Evolutionary conservation across 2,888 invertebrate species (phyloP), one percentile per base, ranked within the genome.

Genomic region (Volucella bombylans): DNA sequence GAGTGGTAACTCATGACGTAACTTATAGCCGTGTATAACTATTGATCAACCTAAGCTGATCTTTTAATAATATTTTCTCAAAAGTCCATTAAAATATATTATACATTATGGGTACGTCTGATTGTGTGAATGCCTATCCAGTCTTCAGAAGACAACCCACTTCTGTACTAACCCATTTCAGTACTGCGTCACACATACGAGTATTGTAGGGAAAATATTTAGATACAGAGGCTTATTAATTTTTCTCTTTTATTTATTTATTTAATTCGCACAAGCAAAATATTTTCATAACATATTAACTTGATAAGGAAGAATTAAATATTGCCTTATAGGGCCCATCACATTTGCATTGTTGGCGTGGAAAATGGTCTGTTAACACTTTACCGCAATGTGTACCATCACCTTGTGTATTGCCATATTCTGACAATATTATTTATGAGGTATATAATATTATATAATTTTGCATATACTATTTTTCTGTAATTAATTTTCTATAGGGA

Each of bases 331-430:
- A 94, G 94, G 97, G 96, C 0, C 94, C 95, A 0, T 94, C 94
- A 2, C 95, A 95, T 87, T 91, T 97, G 43, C 93, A 95, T 41
- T 97, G 97, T 89, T 95, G 95, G 93, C 94, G 95, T 86, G 97
- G 97, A 3, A 95, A 96, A 88, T 97, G 96, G 96, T 95, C 96
- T 0, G 95, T 95, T 0, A 94, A 94, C 10, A 94, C 94, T 64
- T 93, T 95, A 91, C 96, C 96, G 0, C 95, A 96, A 89, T 97
- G 97, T 90, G 94, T 94, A 8, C 94, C 96, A 89, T 94, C 90
- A 47, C 91, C 92, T 1, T 92, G 92, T 80, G 89, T 90, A 0
- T 80, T 92, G 11, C 91, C 91, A 31, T 88, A 89, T n/a, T 89
- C 91, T 61, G 88, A 90, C 0, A 90, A 90, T 15, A 89, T 91